Conservation (phyloP, 1,140 invertebrate genomes). For the Drosophila erecta region DNA sequence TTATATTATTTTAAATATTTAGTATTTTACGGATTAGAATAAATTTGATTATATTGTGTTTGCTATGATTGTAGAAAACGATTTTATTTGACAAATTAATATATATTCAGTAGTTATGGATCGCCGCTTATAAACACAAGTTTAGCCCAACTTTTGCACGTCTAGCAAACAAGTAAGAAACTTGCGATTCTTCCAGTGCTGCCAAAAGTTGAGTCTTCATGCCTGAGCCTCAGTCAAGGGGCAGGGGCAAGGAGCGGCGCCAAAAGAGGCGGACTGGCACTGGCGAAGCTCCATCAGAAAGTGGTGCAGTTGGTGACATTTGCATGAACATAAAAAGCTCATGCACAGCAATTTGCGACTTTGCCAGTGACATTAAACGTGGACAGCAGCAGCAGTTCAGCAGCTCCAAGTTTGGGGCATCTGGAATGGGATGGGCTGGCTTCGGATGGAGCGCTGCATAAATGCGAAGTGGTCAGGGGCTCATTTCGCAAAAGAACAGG, state of each 20-base stretch:
- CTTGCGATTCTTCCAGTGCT: slow-evolving; percentile 8
- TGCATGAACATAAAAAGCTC: slow-evolving; percentile 84
- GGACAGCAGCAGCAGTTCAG: slow-evolving; percentile 53
- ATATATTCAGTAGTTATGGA: too few species aligned
- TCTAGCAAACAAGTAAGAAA: too few species aligned
- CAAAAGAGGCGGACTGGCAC: slow-evolving; percentile 17
- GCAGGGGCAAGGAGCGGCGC: neutral
- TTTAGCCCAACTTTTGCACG: neutral
- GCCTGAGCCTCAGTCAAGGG: slow-evolving; percentile 13
- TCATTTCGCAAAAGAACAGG: slow-evolving; percentile 17
- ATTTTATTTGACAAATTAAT: too few species aligned
- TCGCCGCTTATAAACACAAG: too few species aligned
- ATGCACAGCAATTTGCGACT: slow-evolving; percentile 83
- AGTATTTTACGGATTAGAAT: too few species aligned
- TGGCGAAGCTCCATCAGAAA: slow-evolving; percentile 59
- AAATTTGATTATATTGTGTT: too few species aligned
- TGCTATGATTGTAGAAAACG: too few species aligned
- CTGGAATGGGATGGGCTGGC: slow-evolving; percentile 5
- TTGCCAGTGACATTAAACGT: slow-evolving; percentile 83
- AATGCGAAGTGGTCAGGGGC: slow-evolving; percentile 13
- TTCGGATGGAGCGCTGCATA: neutral
- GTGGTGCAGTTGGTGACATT: slow-evolving; percentile 78
- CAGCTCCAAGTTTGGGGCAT: slow-evolving; percentile 34
- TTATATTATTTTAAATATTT: too few species aligned
- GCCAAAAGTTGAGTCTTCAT: slow-evolving; percentile 39